Conservation (phyloP, 2,113 vertebrate genomes). For the Bostrychus sinensis region DNA sequence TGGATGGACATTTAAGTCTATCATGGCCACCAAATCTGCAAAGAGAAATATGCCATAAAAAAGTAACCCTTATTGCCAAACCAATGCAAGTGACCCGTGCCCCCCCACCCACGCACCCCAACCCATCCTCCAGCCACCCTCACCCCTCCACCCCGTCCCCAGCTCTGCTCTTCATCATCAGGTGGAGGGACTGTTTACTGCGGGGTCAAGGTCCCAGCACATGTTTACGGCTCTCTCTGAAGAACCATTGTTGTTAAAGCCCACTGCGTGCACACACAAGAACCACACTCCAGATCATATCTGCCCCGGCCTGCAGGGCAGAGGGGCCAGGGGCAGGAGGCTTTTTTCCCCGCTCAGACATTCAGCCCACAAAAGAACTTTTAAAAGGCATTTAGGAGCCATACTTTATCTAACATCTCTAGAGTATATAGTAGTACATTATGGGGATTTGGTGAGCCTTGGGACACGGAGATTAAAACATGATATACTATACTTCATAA, state of each 20-base stretch:
- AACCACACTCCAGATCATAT: constrained; percentile 66
- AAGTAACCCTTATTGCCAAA: no score
- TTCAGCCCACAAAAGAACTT: constrained; percentile 42
- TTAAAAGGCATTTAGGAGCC: constrained; percentile 49
- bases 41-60: no score
- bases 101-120: background rate
- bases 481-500: constrained; percentile 28
- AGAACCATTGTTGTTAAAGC: constrained; percentile 77
- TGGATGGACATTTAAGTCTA: no score
- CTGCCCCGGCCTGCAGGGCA: constrained; percentile 40
- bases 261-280: constrained; percentile 38
- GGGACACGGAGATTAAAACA: constrained; percentile 57
- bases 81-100: background rate
- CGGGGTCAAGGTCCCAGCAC: constrained; percentile 79
- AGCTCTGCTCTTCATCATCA: constrained; percentile 76
- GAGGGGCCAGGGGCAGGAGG: constrained; percentile 33
- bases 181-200: constrained; percentile 79
- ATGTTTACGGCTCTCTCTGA: constrained; percentile 77
- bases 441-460: constrained; percentile 14
- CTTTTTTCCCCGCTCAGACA: constrained; percentile 53
- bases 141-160: constrained; percentile 11
- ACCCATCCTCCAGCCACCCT: constrained; percentile 9
- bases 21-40: no score
- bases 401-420: constrained; percentile 42
- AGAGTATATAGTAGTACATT: constrained; percentile 36